These are phyloP conservation scores for Eristalis intricaria DNA, from an alignment of 2,888 invertebrate genomes.

Conservation along the genomic window DNA sequence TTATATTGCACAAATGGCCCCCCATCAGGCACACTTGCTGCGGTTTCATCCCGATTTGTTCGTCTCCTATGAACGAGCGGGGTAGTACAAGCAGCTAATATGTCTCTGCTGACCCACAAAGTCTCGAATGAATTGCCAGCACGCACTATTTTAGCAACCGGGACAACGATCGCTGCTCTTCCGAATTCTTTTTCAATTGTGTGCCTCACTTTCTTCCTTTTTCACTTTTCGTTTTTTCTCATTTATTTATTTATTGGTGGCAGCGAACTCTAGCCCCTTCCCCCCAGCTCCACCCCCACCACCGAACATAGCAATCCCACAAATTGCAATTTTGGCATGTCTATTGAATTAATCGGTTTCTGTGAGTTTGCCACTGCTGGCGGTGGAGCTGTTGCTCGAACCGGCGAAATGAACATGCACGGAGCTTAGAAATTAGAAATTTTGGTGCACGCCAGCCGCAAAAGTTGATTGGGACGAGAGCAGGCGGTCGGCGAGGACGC, in stretches of 20 bases:
- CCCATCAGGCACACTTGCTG: too few species aligned
- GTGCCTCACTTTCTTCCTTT: conserved; percentile 10
- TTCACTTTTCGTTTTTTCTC: conserved; percentile 37
- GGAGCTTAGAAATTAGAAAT: conserved; percentile 30
- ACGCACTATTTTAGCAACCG: not conserved
- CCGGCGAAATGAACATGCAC: conserved; percentile 57
- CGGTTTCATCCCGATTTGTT: too few species aligned
- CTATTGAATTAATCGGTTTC: conserved; percentile 70
- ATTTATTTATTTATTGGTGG: conserved; percentile 54
- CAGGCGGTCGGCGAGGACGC: not conserved
- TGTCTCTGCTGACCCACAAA: not conserved
- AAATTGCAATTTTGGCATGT: conserved; percentile 71
- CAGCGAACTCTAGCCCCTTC: not conserved
- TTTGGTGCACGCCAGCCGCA: not conserved
- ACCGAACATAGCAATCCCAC: conserved; percentile 44
- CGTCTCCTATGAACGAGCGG: too few species aligned
- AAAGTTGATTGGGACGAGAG: not conserved
- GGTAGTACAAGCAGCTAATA: too few species aligned
- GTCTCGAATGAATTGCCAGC: conserved; percentile 19
- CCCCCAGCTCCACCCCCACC: not conserved
- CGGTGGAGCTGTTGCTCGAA: conserved; percentile 44
- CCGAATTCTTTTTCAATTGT: not conserved
- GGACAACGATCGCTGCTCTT: not conserved
- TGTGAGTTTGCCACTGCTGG: conserved; percentile 32
- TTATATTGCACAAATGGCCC: too few species aligned